Evolutionary conservation across 2,888 invertebrate species (phyloP).

Genomic region (Macropis europaea): DNA sequence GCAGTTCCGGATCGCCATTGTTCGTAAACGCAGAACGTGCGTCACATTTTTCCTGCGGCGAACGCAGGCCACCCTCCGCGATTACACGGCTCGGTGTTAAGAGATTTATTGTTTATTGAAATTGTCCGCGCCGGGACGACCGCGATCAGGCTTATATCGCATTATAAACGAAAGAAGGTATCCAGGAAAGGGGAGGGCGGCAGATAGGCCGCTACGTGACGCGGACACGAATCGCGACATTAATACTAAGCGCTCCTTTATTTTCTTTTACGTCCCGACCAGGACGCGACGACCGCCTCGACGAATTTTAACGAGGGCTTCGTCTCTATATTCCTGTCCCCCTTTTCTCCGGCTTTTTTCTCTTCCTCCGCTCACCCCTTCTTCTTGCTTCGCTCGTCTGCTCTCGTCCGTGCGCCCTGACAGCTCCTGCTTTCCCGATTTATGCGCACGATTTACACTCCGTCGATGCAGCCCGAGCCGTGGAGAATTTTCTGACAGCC

Average conservation of each 20-base stretch:
- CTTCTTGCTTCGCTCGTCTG: background rate
- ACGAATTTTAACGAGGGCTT: constrained; percentile 68
- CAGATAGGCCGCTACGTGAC: constrained; percentile 65
- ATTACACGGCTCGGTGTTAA: background rate
- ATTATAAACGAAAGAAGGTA: constrained; percentile 51
- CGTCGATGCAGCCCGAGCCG: constrained; percentile 42
- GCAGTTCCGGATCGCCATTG: too few relatives aligned
- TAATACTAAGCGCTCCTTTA: constrained; percentile 64
- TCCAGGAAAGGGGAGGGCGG: constrained; percentile 6
- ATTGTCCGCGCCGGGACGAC: constrained; percentile 41
- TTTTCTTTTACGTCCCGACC: constrained; percentile 60
- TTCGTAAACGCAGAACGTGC: background rate
- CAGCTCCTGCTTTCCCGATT: constrained; percentile 41
- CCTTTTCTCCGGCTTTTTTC: background rate
- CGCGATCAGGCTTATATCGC: constrained; percentile 59
- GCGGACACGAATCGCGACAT: constrained; percentile 67
- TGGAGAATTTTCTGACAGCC: constrained; percentile 59
- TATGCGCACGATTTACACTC: constrained; percentile 60
- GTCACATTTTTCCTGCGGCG: background rate
- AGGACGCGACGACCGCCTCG: constrained; percentile 49
- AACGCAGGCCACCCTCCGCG: background rate
- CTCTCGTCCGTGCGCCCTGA: constrained; percentile 21
- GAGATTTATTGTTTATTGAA: constrained; percentile 67
- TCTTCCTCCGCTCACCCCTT: background rate
- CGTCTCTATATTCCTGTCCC: constrained; percentile 41